Conservation (phyloP, 2,113 vertebrate genomes). For the Pantherophis guttatus region DNA sequence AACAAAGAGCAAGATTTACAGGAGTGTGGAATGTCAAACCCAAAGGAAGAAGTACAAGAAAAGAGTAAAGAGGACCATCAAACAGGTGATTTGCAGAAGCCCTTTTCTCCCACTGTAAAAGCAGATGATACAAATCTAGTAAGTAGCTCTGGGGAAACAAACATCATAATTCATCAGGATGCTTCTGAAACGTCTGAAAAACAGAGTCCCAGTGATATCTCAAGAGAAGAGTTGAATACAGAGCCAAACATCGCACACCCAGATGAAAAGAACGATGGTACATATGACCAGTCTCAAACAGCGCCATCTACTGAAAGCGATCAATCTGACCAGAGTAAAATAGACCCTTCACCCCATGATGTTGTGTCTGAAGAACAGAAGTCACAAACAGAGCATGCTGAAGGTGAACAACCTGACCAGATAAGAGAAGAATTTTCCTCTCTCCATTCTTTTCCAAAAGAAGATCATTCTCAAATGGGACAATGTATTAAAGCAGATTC, state of each 20-base stretch:
- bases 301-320: not conserved
- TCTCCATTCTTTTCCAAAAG: not conserved
- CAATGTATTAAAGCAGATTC: not conserved
- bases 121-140: not conserved
- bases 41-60: slow-evolving; percentile 41
- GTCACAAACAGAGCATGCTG: not conserved
- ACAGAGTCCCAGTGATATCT: not conserved
- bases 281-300: not conserved
- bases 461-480: not conserved
- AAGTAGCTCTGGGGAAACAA: not conserved
- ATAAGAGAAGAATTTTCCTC: not conserved
- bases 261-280: not conserved
- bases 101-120: not conserved
- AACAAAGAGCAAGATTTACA: slow-evolving; percentile 21
- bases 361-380: accelerated
- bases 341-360: not conserved
- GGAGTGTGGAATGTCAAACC: slow-evolving; percentile 11
- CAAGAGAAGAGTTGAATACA: slow-evolving; percentile 1
- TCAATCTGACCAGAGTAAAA: not conserved
- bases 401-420: not conserved
- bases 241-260: not conserved
- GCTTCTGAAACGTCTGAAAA: slow-evolving; percentile 21
- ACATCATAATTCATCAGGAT: slow-evolving; percentile 1
- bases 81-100: not conserved
- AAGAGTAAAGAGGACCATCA: not conserved